phyloP scores from a whole-genome alignment of 2,888 invertebrate species.

The Lasioglossum leucozonium region DNA sequence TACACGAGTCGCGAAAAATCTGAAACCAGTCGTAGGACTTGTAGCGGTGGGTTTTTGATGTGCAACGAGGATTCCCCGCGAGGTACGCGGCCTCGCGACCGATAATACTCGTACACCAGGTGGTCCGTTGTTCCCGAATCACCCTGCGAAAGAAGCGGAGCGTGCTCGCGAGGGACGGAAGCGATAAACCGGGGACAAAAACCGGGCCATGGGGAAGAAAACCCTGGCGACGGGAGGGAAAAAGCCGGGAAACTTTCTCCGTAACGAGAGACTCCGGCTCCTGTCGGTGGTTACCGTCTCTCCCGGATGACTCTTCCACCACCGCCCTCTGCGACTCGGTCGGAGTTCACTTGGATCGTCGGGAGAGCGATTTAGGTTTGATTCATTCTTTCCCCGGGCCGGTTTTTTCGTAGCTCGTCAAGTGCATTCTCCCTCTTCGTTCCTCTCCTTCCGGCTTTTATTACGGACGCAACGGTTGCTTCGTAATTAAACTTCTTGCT shows the following conservation, averaged over 20 bases:
- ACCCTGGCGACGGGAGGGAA: background rate
- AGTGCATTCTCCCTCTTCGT: background rate
- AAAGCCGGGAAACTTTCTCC: conserved; percentile 42
- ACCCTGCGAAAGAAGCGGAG: conserved; percentile 26
- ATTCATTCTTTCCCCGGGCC: conserved; percentile 24
- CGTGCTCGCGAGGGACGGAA: conserved; percentile 52
- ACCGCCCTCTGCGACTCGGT: background rate
- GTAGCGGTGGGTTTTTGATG: background rate
- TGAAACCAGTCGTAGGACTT: too few relatives aligned
- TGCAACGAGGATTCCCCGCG: background rate
- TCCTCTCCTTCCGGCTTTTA: background rate
- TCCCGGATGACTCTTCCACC: conserved; percentile 24
- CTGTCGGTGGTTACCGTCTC: conserved; percentile 20
- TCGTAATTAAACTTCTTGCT: conserved; percentile 27
- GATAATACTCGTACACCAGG: background rate
- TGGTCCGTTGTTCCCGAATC: background rate
- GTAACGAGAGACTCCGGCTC: conserved; percentile 36
- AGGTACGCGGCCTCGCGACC: background rate
- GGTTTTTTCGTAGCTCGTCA: background rate
- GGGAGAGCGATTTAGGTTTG: conserved; percentile 32
- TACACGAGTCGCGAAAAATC: background rate
- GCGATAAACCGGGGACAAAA: conserved; percentile 67
- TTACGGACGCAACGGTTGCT: conserved; percentile 1
- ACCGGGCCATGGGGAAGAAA: conserved; percentile 10
- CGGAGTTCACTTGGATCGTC: conserved; percentile 19